Conservation (phyloP, 1,140 invertebrate genomes). For the Asobara japonica region DNA sequence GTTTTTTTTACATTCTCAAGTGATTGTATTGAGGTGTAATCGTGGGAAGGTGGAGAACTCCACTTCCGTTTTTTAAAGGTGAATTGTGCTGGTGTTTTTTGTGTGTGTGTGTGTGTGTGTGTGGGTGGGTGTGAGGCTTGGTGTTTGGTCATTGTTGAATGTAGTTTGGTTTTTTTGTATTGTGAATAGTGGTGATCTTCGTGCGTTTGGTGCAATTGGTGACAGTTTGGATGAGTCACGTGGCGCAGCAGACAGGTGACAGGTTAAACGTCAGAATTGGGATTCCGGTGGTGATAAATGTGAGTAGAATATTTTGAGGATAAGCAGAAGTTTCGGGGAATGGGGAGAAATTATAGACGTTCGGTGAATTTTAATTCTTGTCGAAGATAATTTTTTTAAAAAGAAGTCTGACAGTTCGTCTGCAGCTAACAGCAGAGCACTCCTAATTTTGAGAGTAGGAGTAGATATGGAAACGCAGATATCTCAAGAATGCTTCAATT, state of each 20-base stretch:
- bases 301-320: slow-evolving; percentile 8
- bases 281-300: not conserved
- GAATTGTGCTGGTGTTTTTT: not conserved
- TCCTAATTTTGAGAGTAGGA: too few relatives aligned
- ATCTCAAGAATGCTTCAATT: too few relatives aligned
- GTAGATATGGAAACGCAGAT: too few relatives aligned
- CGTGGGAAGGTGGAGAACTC: slow-evolving; percentile 10
- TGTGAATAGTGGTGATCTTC: not conserved
- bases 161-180: not conserved
- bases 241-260: not conserved
- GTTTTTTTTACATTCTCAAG: not conserved
- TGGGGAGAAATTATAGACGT: too few relatives aligned
- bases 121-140: too few relatives aligned
- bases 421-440: too few relatives aligned
- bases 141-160: too few relatives aligned
- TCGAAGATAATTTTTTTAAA: too few relatives aligned
- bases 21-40: slow-evolving; percentile 8
- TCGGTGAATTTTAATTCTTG: too few relatives aligned
- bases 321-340: too few relatives aligned
- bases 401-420: too few relatives aligned
- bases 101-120: not conserved
- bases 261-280: not conserved
- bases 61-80: not conserved
- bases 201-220: not conserved
- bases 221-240: not conserved